Percentiles rank a stretch among this genome's conserved stretches.
These are phyloP conservation scores for Zootermopsis nevadensis DNA, from an alignment of 2,888 invertebrate genomes.

Conservation along the genomic window DNA sequence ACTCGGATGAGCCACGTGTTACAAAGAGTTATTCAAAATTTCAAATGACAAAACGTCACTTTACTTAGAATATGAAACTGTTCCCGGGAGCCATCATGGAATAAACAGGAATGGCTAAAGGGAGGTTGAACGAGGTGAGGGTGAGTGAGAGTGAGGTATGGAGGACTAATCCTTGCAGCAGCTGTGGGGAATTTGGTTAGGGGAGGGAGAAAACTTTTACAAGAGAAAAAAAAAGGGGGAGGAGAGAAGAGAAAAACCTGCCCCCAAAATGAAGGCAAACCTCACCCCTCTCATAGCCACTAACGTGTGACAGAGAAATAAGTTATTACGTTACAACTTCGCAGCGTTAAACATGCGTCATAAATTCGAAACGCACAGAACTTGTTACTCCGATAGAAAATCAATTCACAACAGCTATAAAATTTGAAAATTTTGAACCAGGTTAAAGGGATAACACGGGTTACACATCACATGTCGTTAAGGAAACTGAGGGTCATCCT, in stretches of 20 bases:
- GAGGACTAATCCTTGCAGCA: conserved; percentile 1
- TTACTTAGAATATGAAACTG: neutral
- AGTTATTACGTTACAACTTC: neutral
- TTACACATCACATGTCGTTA: neutral
- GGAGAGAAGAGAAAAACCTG: conserved; percentile 6
- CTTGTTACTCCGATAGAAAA: neutral
- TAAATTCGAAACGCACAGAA: neutral
- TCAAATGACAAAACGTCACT: conserved; percentile 15
- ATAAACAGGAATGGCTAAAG: neutral
- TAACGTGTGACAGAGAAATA: conserved; percentile 13
- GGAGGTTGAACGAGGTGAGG: neutral
- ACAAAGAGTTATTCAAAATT: neutral
- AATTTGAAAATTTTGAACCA: neutral
- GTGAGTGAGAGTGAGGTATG: neutral
- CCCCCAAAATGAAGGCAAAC: conserved; percentile 1
- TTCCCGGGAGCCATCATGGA: conserved; percentile 5
- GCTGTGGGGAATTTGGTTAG: conserved; percentile 15
- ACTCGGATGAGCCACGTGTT: no score
- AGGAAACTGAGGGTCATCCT: neutral
- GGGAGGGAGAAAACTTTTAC: neutral
- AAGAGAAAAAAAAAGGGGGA: conserved; percentile 3
- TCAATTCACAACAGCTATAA: neutral
- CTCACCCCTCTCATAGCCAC: neutral
- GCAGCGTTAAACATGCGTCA: neutral
- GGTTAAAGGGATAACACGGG: neutral